Conservation (phyloP, 2,797 vertebrate species). For the Sciurus carolinensis region DNA sequence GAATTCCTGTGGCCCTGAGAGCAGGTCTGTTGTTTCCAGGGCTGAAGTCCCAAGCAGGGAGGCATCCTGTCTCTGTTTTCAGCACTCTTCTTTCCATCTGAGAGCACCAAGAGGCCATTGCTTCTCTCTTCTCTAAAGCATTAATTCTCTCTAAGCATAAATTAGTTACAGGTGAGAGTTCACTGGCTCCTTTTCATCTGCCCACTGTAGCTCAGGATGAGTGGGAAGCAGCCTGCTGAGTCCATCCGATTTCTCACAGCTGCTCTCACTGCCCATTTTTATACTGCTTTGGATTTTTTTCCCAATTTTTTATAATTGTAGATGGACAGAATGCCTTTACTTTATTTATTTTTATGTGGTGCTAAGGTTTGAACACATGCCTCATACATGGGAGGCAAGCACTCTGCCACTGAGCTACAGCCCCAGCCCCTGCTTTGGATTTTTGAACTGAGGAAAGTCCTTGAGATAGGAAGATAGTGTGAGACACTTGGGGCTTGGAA, state of each 20-base stretch:
- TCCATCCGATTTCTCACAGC: background rate
- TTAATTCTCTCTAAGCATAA: background rate
- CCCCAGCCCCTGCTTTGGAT: background rate
- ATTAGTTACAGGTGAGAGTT: background rate
- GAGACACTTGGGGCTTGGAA: background rate
- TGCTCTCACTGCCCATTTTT: background rate
- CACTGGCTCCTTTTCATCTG: background rate
- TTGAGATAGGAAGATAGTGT: background rate
- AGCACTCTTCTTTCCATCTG: background rate
- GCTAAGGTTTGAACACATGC: too few relatives aligned
- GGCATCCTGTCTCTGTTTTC: background rate
- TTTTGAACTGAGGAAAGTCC: background rate
- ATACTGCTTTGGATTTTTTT: background rate
- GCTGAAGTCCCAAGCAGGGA: background rate
- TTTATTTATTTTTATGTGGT: too few relatives aligned
- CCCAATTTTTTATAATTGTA: too few relatives aligned
- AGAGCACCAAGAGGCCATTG: background rate
- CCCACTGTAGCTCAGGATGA: fast-evolving
- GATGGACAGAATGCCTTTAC: too few relatives aligned
- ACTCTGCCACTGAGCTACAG: too few relatives aligned
- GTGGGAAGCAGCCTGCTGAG: background rate
- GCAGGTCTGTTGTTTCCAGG: background rate
- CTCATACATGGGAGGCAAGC: too few relatives aligned
- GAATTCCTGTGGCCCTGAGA: slow-evolving; percentile 39
- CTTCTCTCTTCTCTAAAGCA: background rate